phyloP scores from a whole-genome alignment of 2,113 vertebrate genomes.

The Peromyscus maniculatus region DNA sequence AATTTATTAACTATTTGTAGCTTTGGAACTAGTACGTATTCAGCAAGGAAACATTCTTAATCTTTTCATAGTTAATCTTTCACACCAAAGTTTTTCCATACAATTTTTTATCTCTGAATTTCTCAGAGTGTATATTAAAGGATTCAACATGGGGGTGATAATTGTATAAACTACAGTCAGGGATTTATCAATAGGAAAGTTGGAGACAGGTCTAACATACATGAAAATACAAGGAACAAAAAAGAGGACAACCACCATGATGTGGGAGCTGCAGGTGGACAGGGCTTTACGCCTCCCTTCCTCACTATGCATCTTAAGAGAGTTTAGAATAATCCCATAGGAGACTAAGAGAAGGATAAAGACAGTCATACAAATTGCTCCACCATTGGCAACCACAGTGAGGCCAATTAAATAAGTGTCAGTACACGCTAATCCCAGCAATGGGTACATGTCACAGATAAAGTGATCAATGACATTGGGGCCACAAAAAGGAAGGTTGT shows the following conservation, averaged over 20 bases:
- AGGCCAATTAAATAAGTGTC: constrained; percentile 11
- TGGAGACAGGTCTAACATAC: constrained; percentile 71
- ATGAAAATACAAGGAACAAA: constrained; percentile 79
- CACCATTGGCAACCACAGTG: constrained; percentile 70
- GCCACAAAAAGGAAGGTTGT: neutral
- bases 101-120: constrained; percentile 67
- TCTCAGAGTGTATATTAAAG: constrained; percentile 73
- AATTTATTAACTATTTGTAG: neutral
- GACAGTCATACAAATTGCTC: constrained; percentile 33
- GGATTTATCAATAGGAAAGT: constrained; percentile 58
- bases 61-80: neutral
- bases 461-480: constrained; percentile 18
- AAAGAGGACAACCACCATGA: constrained; percentile 66
- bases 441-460: neutral
- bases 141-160: constrained; percentile 67
- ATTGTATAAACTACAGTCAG: constrained; percentile 22
- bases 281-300: constrained; percentile 70
- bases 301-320: constrained; percentile 20
- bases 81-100: constrained; percentile 44
- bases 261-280: constrained; percentile 68
- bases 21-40: neutral
- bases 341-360: constrained; percentile 8
- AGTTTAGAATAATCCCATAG: constrained; percentile 9
- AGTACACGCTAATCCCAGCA: neutral
- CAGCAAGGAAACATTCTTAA: neutral